A percentile compares a stretch with the other conserved stretches of the same genome.
Conservation (phyloP, 2,888 invertebrate species). For the Elmis aenea region DNA sequence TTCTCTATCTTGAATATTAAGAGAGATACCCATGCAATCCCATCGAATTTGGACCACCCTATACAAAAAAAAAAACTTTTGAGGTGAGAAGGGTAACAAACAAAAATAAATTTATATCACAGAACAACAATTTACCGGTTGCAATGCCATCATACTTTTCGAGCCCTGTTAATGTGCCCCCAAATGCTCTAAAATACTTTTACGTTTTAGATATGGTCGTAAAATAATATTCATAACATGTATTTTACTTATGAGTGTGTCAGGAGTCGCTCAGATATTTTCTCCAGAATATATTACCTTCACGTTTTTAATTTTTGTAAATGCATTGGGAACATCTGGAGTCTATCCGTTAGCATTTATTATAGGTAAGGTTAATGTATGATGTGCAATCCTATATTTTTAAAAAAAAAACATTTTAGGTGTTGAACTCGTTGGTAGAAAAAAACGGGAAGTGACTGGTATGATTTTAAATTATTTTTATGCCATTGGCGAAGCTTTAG, state of each 20-base stretch:
- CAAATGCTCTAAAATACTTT: no score
- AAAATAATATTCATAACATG: conserved; percentile 55
- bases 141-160: no score
- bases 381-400: not conserved
- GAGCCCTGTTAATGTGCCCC: not conserved
- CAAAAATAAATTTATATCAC: no score
- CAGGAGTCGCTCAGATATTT: conserved; percentile 53
- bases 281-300: conserved; percentile 53
- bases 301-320: conserved; percentile 51
- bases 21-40: no score
- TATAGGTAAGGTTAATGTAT: conserved; percentile 40
- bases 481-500: conserved; percentile 58
- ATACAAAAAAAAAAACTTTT: no score
- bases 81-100: no score
- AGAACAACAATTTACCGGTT: no score
- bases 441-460: conserved; percentile 57
- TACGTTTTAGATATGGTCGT: conserved; percentile 52
- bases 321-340: conserved; percentile 58
- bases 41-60: no score
- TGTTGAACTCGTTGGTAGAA: conserved; percentile 61
- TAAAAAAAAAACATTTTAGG: conserved; percentile 39
- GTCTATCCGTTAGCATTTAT: conserved; percentile 59
- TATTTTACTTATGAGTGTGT: conserved; percentile 53
- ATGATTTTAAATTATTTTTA: conserved; percentile 61
- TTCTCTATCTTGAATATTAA: no score